Evolutionary conservation across 2,797 vertebrate genomes (phyloP).

Genomic region (Gobio occitaniae): DNA sequence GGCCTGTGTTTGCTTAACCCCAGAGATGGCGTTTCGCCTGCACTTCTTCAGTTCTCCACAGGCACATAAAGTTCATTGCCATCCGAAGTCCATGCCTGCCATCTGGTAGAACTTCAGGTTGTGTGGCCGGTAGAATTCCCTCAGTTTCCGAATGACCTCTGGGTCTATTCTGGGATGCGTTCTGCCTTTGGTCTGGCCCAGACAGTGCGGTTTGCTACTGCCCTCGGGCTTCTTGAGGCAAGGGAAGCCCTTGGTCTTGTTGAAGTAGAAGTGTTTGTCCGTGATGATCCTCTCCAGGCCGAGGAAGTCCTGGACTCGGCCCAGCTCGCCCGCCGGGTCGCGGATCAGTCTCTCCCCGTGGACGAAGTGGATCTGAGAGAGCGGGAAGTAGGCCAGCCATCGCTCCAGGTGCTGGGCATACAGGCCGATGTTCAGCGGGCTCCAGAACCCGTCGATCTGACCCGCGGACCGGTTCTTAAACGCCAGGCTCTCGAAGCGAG

Average conservation of each 20-base stretch:
- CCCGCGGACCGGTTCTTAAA: slow-evolving; percentile 81
- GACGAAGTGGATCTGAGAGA: slow-evolving; percentile 83
- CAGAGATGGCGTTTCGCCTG: background rate
- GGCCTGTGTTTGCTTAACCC: background rate
- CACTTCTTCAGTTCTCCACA: too few species aligned
- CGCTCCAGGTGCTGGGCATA: slow-evolving; percentile 84
- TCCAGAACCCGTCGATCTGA: slow-evolving; percentile 81
- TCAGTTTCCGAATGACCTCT: slow-evolving; percentile 75
- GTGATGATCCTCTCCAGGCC: slow-evolving; percentile 84
- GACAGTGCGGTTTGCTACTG: slow-evolving; percentile 83
- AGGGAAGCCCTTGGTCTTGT: slow-evolving; percentile 86
- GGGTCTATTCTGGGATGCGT: slow-evolving; percentile 77
- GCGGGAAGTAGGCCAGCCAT: slow-evolving; percentile 83
- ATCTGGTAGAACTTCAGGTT: slow-evolving; percentile 83
- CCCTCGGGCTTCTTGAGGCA: slow-evolving; percentile 85
- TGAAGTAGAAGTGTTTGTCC: slow-evolving; percentile 87
- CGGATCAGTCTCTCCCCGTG: slow-evolving; percentile 82
- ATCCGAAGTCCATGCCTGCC: slow-evolving; percentile 82
- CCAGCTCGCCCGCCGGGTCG: slow-evolving; percentile 82
- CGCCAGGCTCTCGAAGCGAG: slow-evolving; percentile 80
- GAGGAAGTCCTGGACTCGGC: slow-evolving; percentile 84
- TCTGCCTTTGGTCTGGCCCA: slow-evolving; percentile 84
- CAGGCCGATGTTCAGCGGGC: slow-evolving; percentile 84
- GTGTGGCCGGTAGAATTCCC: slow-evolving; percentile 82
- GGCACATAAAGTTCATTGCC: slow-evolving; percentile 73